Evolutionary conservation across 2,888 invertebrate genomes (phyloP).

Genomic region (Mellilla xanthometata): DNA sequence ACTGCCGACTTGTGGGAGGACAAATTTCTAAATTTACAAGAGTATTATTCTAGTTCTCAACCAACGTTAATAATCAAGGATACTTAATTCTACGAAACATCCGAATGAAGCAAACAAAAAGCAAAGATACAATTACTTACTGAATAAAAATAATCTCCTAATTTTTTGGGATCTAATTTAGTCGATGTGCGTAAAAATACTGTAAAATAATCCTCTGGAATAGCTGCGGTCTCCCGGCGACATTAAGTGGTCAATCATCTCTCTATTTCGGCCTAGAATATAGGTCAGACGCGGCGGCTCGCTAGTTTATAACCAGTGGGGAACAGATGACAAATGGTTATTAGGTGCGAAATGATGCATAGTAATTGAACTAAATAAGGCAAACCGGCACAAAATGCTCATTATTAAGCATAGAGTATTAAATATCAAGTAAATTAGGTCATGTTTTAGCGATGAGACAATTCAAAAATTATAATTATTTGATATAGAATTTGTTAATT

Average conservation of each 20-base stretch:
- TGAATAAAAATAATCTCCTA: too few relatives aligned
- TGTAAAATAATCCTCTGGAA: slow-evolving; percentile 36
- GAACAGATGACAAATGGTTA: slow-evolving; percentile 27
- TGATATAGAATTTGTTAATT: too few relatives aligned
- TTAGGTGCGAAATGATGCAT: slow-evolving; percentile 10
- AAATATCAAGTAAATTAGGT: too few relatives aligned
- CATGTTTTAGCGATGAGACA: too few relatives aligned
- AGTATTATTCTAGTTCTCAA: slow-evolving; percentile 3
- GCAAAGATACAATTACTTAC: neutral
- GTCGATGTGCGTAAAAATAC: too few relatives aligned
- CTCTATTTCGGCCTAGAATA: slow-evolving; percentile 52
- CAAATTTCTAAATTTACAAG: slow-evolving; percentile 40
- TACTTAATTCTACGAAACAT: neutral
- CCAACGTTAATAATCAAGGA: slow-evolving; percentile 5
- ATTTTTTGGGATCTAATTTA: too few relatives aligned
- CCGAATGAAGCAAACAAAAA: too few relatives aligned
- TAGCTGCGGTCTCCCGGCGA: slow-evolving; percentile 61
- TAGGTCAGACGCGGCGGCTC: slow-evolving; percentile 64
- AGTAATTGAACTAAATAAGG: slow-evolving; percentile 1
- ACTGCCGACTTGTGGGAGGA: slow-evolving; percentile 61
- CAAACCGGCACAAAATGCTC: neutral
- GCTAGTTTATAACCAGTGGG: slow-evolving; percentile 48
- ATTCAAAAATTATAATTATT: too few relatives aligned
- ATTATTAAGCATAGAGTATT: too few relatives aligned
- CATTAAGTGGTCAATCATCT: slow-evolving; percentile 74